Evolutionary conservation across 2,797 vertebrate species (phyloP), one percentile per base, ranked within the genome.

Genomic region (Schizothorax lantsangensis): DNA sequence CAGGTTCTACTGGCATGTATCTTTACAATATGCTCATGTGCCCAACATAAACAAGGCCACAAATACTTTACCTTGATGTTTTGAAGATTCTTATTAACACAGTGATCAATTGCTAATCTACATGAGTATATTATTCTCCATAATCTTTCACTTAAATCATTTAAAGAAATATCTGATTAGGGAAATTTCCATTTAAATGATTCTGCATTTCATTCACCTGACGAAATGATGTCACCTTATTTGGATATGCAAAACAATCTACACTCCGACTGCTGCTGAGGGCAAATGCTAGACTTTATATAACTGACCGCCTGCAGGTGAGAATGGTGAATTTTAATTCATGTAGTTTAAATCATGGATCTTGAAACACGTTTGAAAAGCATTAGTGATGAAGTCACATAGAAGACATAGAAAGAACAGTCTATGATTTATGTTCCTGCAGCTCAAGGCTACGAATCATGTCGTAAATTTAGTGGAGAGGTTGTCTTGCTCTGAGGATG

Each of bases 241-340:
- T 89, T 90, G 88, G 17, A 77, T 90, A 89, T 88, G 88, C 90
- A 88, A 89, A 89, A 38, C 1, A 71, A 79, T 59, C 52, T 26
- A 62, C 52, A 19, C 79, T 47, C 52, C 54, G 30, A 7, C 80
- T 79, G n/a, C 79, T 83, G 68, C 47, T 38, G 4, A 69, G 19
- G 64, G 12, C 33, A 45, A 71, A 52, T 43, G 33, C 62, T 68
- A 8, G n/a, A 43, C 33, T 68, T 77, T 6, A 23, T 66, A 10
- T 40, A 38, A 36, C 40, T 59, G 40, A 64, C 12, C 26, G 6
- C 5, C 10, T 30, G 17, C 71, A n/a, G 19, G 5, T 66, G 43
- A 64, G 26, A 69, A 79, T 23, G 12, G 11, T 9, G 62, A 21
- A 33, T 26, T 69, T 5, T 5, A 33, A 72, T 23, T 4, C 4